A percentile compares a stretch with the other conserved stretches of the same genome.
Evolutionary conservation across 2,113 vertebrate species (phyloP).

Genomic region (Zosterops pallidus): DNA sequence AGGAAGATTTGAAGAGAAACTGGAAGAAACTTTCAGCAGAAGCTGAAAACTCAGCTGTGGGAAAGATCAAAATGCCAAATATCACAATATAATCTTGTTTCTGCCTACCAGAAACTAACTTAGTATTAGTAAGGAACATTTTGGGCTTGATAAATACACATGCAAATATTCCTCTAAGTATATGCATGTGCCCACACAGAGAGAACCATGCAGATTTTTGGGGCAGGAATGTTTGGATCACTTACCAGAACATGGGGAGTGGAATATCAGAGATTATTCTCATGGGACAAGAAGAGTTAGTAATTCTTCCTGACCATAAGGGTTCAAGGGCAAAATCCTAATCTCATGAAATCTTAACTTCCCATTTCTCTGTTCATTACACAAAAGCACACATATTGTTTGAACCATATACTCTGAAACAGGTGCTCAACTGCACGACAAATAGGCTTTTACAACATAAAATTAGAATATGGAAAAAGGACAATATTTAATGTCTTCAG

Average conservation of each 20-base stretch:
- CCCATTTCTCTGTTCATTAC: background rate
- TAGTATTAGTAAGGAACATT: background rate
- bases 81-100: background rate
- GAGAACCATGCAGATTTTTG: background rate
- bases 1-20: background rate
- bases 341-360: background rate
- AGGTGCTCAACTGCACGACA: background rate
- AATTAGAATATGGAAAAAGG: background rate
- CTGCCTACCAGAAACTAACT: background rate
- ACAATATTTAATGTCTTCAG: background rate
- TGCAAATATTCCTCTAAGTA: background rate
- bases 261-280: background rate
- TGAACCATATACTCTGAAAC: background rate
- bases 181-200: accelerated
- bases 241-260: background rate
- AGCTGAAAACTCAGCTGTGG: background rate
- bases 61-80: background rate
- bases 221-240: background rate
- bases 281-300: background rate
- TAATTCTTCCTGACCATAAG: background rate
- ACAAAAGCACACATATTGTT: background rate
- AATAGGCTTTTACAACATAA: background rate
- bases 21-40: background rate
- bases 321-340: background rate
- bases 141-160: background rate